Percentiles rank a stretch among this genome's conserved stretches.
Conservation (phyloP, 2,888 invertebrate genomes). For the Dioctria rufipes region DNA sequence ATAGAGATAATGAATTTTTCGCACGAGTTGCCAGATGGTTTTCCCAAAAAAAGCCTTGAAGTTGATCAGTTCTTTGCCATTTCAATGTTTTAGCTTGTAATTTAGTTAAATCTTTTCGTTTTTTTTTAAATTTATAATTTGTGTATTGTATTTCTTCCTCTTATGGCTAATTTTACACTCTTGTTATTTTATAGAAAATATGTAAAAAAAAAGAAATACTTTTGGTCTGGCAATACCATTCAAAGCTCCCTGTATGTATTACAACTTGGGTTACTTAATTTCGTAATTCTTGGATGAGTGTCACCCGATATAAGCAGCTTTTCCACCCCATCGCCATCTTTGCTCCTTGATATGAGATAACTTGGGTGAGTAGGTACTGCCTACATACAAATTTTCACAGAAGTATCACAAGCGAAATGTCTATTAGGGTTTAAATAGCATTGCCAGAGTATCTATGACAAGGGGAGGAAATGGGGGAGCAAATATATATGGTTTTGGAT, state of each 20-base stretch:
- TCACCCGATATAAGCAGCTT: conserved; percentile 20
- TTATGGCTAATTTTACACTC: too few relatives aligned
- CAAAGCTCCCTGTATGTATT: not conserved
- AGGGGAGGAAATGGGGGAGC: not conserved
- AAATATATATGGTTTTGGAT: not conserved
- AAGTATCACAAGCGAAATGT: conserved; percentile 26
- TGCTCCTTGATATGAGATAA: conserved; percentile 26
- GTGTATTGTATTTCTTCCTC: too few relatives aligned
- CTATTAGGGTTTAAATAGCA: conserved; percentile 37
- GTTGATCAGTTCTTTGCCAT: not conserved
- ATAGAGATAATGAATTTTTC: conserved; percentile 12
- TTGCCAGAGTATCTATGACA: not conserved
- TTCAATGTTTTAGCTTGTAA: too few relatives aligned
- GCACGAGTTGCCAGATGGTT: not conserved
- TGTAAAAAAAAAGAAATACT: too few relatives aligned
- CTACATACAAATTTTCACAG: conserved; percentile 39
- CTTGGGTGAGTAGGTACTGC: conserved; percentile 4
- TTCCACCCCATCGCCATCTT: conserved; percentile 1
- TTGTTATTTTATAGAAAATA: too few relatives aligned
- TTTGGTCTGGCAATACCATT: conserved; percentile 24
- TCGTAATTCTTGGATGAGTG: conserved; percentile 22
- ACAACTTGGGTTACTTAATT: conserved; percentile 30
- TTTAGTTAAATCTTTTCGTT: too few relatives aligned
- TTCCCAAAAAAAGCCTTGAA: too few relatives aligned
- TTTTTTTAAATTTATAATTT: too few relatives aligned